phyloP scores from a whole-genome alignment of 2,797 vertebrate species.

The Lophotriccus pileatus region DNA sequence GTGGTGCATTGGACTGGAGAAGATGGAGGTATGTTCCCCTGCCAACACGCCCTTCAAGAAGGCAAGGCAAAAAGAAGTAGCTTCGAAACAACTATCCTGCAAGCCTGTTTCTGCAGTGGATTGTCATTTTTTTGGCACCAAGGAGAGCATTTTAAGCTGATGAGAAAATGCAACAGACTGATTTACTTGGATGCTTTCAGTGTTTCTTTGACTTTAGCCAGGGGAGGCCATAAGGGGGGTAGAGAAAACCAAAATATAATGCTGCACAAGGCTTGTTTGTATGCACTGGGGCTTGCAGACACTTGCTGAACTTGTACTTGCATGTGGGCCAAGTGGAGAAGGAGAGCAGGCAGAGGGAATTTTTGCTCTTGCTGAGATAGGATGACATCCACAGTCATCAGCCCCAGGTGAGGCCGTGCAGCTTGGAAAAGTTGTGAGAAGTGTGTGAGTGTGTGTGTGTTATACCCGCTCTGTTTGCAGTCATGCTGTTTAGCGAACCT shows the following conservation, averaged over 20 bases:
- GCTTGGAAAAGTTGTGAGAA: neutral
- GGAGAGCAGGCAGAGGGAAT: neutral
- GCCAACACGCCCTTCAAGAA: slow-evolving; percentile 11
- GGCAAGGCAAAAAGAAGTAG: slow-evolving; percentile 28
- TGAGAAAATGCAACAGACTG: slow-evolving; percentile 48
- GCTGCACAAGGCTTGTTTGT: slow-evolving; percentile 24
- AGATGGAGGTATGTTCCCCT: neutral
- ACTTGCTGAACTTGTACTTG: slow-evolving; percentile 7
- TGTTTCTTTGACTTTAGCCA: slow-evolving; percentile 49
- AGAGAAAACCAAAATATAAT: slow-evolving; percentile 29
- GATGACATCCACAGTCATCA: neutral
- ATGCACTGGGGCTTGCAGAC: slow-evolving; percentile 42
- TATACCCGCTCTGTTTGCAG: neutral
- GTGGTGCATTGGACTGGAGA: neutral
- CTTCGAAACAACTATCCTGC: slow-evolving; percentile 26
- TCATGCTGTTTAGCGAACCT: neutral
- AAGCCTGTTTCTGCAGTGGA: neutral
- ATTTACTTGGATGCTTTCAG: slow-evolving; percentile 57
- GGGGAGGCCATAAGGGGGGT: neutral
- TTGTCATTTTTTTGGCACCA: slow-evolving; percentile 45
- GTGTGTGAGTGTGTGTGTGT: too few relatives aligned
- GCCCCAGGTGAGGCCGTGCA: neutral
- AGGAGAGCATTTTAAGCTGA: slow-evolving; percentile 31
- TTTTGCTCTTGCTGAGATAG: neutral
- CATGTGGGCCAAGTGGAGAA: neutral